phyloP scores from a whole-genome alignment of 2,888 invertebrate genomes.

The Volucella inanis region DNA sequence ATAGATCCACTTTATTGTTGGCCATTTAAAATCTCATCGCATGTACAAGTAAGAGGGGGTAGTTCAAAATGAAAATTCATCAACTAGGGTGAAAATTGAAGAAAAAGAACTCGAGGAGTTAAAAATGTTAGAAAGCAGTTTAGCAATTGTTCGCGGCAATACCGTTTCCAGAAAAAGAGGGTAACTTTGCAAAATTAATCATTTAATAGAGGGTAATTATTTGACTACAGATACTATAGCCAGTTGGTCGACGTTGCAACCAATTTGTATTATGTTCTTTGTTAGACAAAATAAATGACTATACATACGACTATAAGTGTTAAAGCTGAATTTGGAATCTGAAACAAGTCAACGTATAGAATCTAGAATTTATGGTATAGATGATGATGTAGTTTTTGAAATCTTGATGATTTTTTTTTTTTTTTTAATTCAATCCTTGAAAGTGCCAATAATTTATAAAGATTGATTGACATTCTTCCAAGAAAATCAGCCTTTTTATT shows the following conservation, averaged over 20 bases:
- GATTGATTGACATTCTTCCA: no score
- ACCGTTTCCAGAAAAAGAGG: constrained; percentile 31
- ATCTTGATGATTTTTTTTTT: no score
- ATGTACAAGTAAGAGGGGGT: constrained; percentile 30
- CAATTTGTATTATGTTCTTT: background rate
- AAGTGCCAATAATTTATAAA: no score
- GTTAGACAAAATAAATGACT: no score
- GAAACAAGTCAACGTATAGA: no score
- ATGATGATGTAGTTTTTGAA: no score
- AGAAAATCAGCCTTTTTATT: no score
- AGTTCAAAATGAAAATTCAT: constrained; percentile 50
- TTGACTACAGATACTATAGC: constrained; percentile 35
- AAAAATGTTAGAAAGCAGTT: constrained; percentile 37
- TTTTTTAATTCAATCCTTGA: no score
- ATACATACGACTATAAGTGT: no score
- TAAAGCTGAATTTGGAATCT: no score
- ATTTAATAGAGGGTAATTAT: constrained; percentile 56
- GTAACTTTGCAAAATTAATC: constrained; percentile 54
- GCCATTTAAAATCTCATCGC: constrained; percentile 54
- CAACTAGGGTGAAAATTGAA: constrained; percentile 27
- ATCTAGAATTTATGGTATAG: no score
- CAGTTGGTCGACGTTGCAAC: constrained; percentile 42
- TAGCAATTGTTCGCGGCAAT: constrained; percentile 32
- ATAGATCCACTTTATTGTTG: constrained; percentile 56
- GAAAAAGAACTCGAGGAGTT: background rate